Conservation (phyloP, 1,140 invertebrate species). For the Dendrolimus kikuchii region DNA sequence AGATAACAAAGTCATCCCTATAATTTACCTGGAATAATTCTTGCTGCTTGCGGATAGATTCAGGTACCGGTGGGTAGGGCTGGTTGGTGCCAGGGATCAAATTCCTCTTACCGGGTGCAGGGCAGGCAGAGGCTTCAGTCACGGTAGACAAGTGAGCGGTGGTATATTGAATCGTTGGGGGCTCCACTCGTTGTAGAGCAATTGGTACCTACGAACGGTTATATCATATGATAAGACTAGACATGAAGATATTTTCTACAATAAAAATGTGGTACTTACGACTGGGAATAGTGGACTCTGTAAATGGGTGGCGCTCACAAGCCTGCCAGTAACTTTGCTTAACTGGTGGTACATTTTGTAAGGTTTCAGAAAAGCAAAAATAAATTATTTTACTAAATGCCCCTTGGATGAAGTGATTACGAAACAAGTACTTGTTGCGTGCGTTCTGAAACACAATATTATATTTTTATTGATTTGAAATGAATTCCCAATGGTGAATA, state of each 20-base stretch:
- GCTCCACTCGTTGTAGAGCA: conserved; percentile 60
- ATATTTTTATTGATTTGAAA: too few relatives aligned
- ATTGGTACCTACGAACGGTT: conserved; percentile 48
- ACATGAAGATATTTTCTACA: conserved; percentile 4
- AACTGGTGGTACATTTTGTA: conserved; percentile 60
- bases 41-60: conserved; percentile 42
- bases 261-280: conserved; percentile 36
- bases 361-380: conserved; percentile 8
- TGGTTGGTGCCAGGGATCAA: conserved; percentile 55
- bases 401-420: conserved; percentile 47
- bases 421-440: conserved; percentile 59
- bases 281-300: conserved; percentile 56
- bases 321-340: conserved; percentile 47
- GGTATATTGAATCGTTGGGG: conserved; percentile 49
- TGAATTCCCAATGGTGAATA: too few relatives aligned
- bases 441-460: conserved; percentile 12
- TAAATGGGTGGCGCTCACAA: conserved; percentile 46
- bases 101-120: conserved; percentile 32
- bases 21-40: conserved; percentile 50
- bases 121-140: conserved; percentile 29
- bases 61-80: conserved; percentile 39
- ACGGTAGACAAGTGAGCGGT: conserved; percentile 52
- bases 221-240: too few relatives aligned
- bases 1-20: too few relatives aligned
- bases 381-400: conserved; percentile 19